Base-by-base conservation (phyloP, 2,888 invertebrate genomes). In the Acleris literana region DNA sequence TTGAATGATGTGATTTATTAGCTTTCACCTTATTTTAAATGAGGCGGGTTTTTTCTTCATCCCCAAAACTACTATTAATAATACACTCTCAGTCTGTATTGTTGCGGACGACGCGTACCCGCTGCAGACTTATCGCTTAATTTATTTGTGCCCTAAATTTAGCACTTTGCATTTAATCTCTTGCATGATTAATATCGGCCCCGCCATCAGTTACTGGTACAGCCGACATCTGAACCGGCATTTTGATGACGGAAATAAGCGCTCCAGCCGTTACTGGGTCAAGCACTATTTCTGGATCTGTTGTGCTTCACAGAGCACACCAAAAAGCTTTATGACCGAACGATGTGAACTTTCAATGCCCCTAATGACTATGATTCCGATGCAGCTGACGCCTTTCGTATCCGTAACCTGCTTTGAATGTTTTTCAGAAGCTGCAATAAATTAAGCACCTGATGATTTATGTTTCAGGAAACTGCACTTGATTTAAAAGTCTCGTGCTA, bases 231-330 rank as follows among this genome's bases (percentile, higher is more conserved):
- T 72, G 77, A 78, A 78, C 75, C 82, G 76, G 76, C 79, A 78
- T 83, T 79, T 85, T 84, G 87, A 89, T 89, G 91, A 89, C 92
- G 90, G 92, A 92, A 90, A 92, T 92, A 92, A 88, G 85, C 88
- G 84, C 82, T 91, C 90, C 90, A 91, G 90, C 82, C 86, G 86
- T 88, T 87, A 90, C 80, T 92, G 86, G 92, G 92, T 92, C 92
- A 91, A 87, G 77, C 79, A 88, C 88, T 92, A 92, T 92, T 92
- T 89, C 86, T 84, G 87, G 84, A 82, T 79, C 84, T 80, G 87
- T 86, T 88, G 87, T 88, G 84, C 83, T 86, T 81, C 81, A 70
- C 71, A 85, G 82, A 82, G 82, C 84, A 85, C 85, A 83, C 85
- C 79, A 79, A 77, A n/a, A 76, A 82, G 79, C 82, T 86, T 86